A percentile compares a stretch with the other conserved stretches of the same genome.
phyloP scores from a whole-genome alignment of 2,797 vertebrate genomes.

The Trachurus trachurus region DNA sequence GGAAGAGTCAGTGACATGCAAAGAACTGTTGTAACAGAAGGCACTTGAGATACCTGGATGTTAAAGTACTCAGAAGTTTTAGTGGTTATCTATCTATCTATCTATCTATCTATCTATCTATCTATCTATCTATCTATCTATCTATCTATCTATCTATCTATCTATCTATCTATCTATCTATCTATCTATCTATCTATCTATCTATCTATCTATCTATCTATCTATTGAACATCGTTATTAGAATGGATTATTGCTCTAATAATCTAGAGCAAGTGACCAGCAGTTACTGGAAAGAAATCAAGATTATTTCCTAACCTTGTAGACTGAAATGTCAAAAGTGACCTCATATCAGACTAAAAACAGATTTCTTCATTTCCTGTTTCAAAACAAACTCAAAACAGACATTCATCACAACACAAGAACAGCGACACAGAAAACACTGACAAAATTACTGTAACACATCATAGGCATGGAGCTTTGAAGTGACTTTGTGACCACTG shows the following conservation, averaged over 20 bases:
- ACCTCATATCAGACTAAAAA: background rate
- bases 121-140: too few relatives aligned
- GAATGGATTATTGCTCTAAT: too few relatives aligned
- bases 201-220: too few relatives aligned
- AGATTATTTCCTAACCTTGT: background rate
- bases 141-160: too few relatives aligned
- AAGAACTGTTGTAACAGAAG: background rate
- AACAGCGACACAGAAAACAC: background rate
- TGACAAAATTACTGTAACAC: background rate
- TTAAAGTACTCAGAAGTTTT: conserved; percentile 4
- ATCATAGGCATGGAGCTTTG: background rate
- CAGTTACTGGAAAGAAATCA: background rate
- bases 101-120: too few relatives aligned
- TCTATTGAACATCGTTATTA: too few relatives aligned
- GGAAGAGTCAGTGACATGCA: conserved; percentile 31
- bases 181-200: too few relatives aligned
- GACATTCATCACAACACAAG: background rate
- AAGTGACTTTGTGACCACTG: background rate
- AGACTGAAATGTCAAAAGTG: conserved; percentile 8
- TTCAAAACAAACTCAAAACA: background rate
- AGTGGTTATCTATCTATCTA: background rate
- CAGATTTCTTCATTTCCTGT: background rate
- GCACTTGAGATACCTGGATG: background rate
- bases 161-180: too few relatives aligned
- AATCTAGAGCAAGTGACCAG: background rate